phyloP scores from a whole-genome alignment of 2,888 invertebrate genomes.

The Osedax fenrisi region DNA sequence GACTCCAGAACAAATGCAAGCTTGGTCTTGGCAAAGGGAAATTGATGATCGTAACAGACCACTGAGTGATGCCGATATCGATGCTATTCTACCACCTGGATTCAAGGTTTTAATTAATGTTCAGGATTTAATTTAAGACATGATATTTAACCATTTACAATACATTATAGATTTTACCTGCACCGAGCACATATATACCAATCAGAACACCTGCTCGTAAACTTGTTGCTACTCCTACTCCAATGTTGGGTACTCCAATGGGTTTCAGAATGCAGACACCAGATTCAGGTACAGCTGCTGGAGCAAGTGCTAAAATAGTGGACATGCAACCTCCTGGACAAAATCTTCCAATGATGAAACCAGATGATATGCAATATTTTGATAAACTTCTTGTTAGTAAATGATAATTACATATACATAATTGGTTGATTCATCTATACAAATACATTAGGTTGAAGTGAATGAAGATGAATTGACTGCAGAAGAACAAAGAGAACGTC shows the following conservation, averaged over 20 bases:
- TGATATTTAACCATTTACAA: not conserved
- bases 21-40: constrained; percentile 93
- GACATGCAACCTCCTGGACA: constrained; percentile 84
- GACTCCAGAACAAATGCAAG: constrained; percentile 97
- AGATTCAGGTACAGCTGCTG: constrained; percentile 49
- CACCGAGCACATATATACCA: constrained; percentile 87
- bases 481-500: constrained; percentile 92
- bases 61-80: constrained; percentile 87
- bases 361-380: constrained; percentile 98
- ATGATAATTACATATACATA: not conserved
- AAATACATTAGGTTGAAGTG: constrained; percentile 64
- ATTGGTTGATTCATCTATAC: not conserved
- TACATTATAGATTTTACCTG: constrained; percentile 59
- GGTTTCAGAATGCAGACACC: constrained; percentile 52
- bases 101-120: constrained; percentile 63
- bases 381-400: constrained; percentile 74
- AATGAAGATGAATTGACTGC: constrained; percentile 88
- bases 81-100: constrained; percentile 91
- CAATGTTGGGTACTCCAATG: constrained; percentile 57
- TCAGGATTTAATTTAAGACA: not conserved
- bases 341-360: constrained; percentile 95
- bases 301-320: constrained; percentile 56
- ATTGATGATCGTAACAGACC: constrained; percentile 95
- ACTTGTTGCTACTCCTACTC: constrained; percentile 93
- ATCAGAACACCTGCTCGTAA: constrained; percentile 93